phyloP scores from a whole-genome alignment of 2,113 vertebrate species.

The Sakesphorus luctuosus region DNA sequence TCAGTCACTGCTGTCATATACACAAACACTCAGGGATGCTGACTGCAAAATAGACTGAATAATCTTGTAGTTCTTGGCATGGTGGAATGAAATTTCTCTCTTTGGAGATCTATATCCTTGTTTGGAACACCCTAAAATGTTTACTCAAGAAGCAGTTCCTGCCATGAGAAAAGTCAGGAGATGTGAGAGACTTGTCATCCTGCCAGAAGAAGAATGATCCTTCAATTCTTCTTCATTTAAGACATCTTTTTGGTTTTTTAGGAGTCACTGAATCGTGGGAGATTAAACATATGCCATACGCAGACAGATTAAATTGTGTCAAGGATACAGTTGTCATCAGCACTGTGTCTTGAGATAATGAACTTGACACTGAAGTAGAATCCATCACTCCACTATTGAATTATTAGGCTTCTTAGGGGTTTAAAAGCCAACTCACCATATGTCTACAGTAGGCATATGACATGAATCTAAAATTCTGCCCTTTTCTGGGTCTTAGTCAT shows the following conservation, averaged over 20 bases:
- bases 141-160: background rate
- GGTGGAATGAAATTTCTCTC: no score
- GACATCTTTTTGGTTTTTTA: background rate
- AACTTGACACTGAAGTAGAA: background rate
- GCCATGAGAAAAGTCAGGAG: background rate
- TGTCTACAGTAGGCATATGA: accelerated
- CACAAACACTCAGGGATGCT: background rate
- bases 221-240: background rate
- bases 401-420: background rate
- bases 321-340: background rate
- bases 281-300: background rate
- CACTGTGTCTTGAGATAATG: background rate
- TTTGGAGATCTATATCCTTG: background rate
- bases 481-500: background rate
- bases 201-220: background rate
- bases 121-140: background rate
- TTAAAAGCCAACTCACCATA: background rate
- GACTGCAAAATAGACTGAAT: background rate
- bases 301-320: background rate
- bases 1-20: background rate
- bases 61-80: background rate
- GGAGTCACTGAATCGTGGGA: background rate
- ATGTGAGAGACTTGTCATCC: background rate
- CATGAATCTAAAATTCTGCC: background rate
- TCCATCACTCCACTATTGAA: background rate